Conservation (phyloP, 2,113 vertebrate species). For the Nymphicus hollandicus region DNA sequence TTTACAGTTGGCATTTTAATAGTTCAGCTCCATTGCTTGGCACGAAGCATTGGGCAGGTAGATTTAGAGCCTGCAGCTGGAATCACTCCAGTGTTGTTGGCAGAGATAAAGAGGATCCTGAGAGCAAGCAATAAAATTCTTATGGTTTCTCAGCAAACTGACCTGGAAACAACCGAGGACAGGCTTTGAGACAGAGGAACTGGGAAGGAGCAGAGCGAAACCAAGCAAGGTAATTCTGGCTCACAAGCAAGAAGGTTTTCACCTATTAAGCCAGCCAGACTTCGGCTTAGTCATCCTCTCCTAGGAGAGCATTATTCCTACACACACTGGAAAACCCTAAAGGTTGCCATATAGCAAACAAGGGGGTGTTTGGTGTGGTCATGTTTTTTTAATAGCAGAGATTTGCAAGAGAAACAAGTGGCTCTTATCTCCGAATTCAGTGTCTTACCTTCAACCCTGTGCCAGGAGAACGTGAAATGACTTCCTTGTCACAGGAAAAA, state of each 20-base stretch:
- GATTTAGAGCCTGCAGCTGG: background rate
- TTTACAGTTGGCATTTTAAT: background rate
- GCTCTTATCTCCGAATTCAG: background rate
- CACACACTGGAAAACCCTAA: background rate
- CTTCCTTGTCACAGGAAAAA: background rate
- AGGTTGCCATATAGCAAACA: background rate
- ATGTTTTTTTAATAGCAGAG: background rate
- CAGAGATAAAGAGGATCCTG: background rate
- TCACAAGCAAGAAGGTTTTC: background rate
- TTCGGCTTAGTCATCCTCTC: background rate
- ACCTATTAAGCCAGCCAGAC: background rate
- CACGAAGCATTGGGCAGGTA: background rate
- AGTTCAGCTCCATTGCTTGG: background rate
- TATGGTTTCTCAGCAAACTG: background rate
- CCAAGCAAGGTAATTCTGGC: background rate
- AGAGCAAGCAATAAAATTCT: background rate
- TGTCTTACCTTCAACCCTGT: background rate
- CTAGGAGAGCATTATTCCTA: background rate
- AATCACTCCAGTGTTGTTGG: background rate
- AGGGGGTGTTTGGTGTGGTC: rapidly evolving
- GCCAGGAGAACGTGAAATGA: background rate
- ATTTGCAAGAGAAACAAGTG: background rate
- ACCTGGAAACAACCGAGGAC: background rate
- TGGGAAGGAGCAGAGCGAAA: background rate
- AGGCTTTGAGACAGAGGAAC: background rate